Base-by-base conservation (phyloP, 2,888 invertebrate species). In the Heteromurus nitidus region DNA sequence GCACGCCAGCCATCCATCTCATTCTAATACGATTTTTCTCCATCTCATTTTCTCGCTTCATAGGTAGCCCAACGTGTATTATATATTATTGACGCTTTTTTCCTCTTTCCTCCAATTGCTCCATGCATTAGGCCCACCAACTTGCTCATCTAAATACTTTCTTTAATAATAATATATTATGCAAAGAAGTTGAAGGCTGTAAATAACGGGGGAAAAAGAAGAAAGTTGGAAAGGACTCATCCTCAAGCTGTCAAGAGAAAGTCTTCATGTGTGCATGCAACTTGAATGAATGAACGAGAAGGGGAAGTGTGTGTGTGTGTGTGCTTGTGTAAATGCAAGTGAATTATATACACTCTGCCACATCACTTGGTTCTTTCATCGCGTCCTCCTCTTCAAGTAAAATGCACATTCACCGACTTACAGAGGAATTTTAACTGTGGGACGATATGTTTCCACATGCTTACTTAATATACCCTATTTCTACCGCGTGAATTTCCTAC, bases 141-240 rank as follows among this genome's bases (percentile, higher is more conserved):
- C 28, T 60, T 26, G 60, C 31, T 72, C 72, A 60, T 72, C 60
- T 72, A 60, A 60, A 72, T 36, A 60, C 72, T 72, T 55, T 55
- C 69, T 24, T 28, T 60, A 42, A 72, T 72, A 72, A 60, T 58
- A 72, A 72, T 72, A 28, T 72, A 60, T 72, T 72, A 72, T 72
- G 72, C 72, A 72, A 72, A 72, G 64, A 28, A 62, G 73, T 50
- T 62, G 30, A 50, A 36, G 47, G 73, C 62, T 62, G 62, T 73
- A 73, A 73, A 73, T 73, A 73, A 73, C 73, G 0, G 22, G 22
- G 55, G 20, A 73, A 16, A 55, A 55, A 22, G 22, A 55, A 62
- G 47, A 60, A 58, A 42, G 30, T 42, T 60, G 31, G 36, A 50
- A 47, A 28, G 65, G 65, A 65, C 53, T 74, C 73, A 74, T 74